Evolutionary conservation across 2,888 invertebrate genomes (phyloP), one percentile per base, ranked within the genome.

Genomic region (Operophtera brumata): DNA sequence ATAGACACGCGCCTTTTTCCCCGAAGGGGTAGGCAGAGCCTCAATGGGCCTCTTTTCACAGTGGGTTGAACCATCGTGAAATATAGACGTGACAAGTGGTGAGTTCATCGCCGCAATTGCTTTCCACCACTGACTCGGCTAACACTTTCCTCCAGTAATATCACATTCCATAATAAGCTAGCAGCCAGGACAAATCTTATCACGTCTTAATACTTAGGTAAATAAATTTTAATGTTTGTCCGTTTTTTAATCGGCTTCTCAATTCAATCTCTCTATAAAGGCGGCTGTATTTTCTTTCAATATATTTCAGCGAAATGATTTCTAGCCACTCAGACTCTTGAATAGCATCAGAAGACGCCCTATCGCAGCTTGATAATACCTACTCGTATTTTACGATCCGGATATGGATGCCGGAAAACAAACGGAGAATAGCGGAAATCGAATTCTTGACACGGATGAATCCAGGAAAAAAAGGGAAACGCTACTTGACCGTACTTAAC

Each of bases 361-460:
- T 54, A 60, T 12, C 12, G 20, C 1, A 28, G 2, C 49, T 25
- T 48, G 64, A 66, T 71, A n/a, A 20, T 66, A 71, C n/a, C n/a
- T n/a, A n/a, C n/a, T n/a, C n/a, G n/a, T 58, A 61, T 66, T 63
- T 64, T 12, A 20, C 66, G 54, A 45, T 37, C 30, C 42, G 39
- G 43, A 48, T 40, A 53, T 47, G 55, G 37, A 57, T 49, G 47
- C 52, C 52, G 59, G 54, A 63, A 60, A 58, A 54, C 63, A 66
- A 62, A 63, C 65, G 65, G 66, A 66, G 73, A 76, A 73, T 73
- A 65, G 69, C 59, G 63, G 61, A 69, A 77, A 78, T 77, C 73
- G 70, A 71, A 73, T 73, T 55, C 52, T 62, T 47, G 59, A 47
- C 49, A 53, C 41, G 25, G 40, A 39, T 47, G n/a, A 47, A 58